These are phyloP conservation scores for Agapornis roseicollis DNA, from an alignment of 2,113 vertebrate genomes.

Conservation along the genomic window DNA sequence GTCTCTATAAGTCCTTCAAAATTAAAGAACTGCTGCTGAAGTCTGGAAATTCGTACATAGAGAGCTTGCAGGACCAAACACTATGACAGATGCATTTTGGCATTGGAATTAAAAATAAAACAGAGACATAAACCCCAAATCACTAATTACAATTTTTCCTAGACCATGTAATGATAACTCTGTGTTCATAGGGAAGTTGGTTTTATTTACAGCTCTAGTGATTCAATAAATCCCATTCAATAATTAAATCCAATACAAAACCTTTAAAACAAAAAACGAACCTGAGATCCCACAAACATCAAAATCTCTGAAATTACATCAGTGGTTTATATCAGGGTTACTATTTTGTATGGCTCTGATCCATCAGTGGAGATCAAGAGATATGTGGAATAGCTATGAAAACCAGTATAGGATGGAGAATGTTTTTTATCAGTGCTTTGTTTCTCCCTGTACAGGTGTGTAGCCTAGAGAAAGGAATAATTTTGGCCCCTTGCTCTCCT, in stretches of 20 bases:
- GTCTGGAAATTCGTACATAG: background rate
- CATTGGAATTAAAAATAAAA: background rate
- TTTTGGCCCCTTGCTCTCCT: background rate
- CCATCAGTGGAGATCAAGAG: background rate
- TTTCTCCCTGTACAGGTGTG: background rate
- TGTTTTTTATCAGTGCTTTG: background rate
- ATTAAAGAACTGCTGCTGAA: background rate
- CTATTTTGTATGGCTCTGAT: background rate
- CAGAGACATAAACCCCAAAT: background rate
- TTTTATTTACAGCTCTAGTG: background rate
- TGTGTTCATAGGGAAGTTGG: background rate
- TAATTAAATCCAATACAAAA: background rate
- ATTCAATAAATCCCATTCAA: background rate
- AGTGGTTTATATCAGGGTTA: background rate
- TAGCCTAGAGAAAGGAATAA: background rate
- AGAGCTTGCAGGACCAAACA: background rate
- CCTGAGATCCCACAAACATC: background rate
- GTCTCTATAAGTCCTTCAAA: slow-evolving; percentile 4
- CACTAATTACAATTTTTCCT: background rate
- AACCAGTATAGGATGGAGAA: background rate
- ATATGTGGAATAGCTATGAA: background rate
- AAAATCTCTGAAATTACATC: background rate
- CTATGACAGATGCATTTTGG: background rate
- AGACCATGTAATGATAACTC: background rate
- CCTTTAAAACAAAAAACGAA: background rate